phyloP scores from a whole-genome alignment of 2,113 vertebrate species.

The Glaucidium brasilianum region DNA sequence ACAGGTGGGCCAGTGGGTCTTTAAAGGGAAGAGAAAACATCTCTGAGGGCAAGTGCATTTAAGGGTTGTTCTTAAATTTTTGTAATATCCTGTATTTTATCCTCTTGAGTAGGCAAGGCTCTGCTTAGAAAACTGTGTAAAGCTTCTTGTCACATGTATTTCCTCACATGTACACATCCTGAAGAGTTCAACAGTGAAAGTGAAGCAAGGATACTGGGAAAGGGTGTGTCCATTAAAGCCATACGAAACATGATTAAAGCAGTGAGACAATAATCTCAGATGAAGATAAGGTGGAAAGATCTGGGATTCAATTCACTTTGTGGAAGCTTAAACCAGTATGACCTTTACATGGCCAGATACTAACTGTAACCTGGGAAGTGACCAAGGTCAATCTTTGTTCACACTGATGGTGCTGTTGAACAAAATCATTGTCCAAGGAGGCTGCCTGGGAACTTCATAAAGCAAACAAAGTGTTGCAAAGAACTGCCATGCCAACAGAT shows the following conservation, averaged over 20 bases:
- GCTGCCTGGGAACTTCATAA: neutral
- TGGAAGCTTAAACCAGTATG: neutral
- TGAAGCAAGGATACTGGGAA: neutral
- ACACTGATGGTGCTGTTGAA: neutral
- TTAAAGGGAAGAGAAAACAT: neutral
- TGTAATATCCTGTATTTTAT: neutral
- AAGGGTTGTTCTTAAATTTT: neutral
- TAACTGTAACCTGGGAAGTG: neutral
- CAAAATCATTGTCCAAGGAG: neutral
- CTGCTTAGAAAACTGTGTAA: neutral
- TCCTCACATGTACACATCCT: neutral
- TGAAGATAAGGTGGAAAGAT: neutral
- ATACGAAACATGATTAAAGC: neutral
- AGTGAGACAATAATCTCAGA: neutral
- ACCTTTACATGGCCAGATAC: neutral
- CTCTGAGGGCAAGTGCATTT: neutral
- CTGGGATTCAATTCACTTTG: neutral
- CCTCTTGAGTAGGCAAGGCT: neutral
- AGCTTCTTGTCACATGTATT: neutral
- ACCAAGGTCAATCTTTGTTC: neutral
- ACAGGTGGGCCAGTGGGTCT: neutral
- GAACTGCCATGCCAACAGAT: neutral
- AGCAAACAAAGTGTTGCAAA: neutral
- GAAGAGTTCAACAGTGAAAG: neutral
- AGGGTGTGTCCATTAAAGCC: neutral